Evolutionary conservation across 1,140 invertebrate species (phyloP).

Genomic region (Brachionus calyciflorus): DNA sequence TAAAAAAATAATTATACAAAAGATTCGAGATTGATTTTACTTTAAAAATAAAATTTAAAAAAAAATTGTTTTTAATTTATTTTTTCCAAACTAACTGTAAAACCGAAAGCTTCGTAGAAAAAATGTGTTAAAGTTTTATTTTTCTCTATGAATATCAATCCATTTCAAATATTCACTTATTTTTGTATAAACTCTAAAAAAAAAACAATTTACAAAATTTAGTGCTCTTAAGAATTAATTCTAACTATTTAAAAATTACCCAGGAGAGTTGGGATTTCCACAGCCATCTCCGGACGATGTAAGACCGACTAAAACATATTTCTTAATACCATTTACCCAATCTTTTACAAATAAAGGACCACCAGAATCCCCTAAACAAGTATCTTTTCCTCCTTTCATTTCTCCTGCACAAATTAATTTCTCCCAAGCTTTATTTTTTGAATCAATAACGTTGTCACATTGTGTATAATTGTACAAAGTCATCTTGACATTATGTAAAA

Average conservation of each 20-base stretch:
- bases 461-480: background rate
- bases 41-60: too few relatives aligned
- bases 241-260: background rate
- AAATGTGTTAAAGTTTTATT: too few relatives aligned
- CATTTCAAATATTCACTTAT: conserved; percentile 2
- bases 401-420: conserved; percentile 16
- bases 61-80: too few relatives aligned
- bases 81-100: too few relatives aligned
- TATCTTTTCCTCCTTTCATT: conserved; percentile 1
- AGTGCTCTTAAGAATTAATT: background rate
- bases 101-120: too few relatives aligned
- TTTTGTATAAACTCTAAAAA: conserved; percentile 1
- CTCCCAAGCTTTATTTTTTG: background rate
- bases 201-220: background rate
- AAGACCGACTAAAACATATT: conserved; percentile 20
- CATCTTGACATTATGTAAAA: background rate
- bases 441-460: background rate
- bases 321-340: background rate
- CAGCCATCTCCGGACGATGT: background rate
- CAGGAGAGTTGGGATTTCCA: background rate
- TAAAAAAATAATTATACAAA: too few relatives aligned
- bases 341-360: conserved; percentile 1
- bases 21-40: too few relatives aligned
- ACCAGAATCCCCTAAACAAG: conserved; percentile 36
- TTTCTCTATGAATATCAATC: background rate